Base-by-base conservation (phyloP, 2,113 vertebrate species). In the Grammomys surdaster region DNA sequence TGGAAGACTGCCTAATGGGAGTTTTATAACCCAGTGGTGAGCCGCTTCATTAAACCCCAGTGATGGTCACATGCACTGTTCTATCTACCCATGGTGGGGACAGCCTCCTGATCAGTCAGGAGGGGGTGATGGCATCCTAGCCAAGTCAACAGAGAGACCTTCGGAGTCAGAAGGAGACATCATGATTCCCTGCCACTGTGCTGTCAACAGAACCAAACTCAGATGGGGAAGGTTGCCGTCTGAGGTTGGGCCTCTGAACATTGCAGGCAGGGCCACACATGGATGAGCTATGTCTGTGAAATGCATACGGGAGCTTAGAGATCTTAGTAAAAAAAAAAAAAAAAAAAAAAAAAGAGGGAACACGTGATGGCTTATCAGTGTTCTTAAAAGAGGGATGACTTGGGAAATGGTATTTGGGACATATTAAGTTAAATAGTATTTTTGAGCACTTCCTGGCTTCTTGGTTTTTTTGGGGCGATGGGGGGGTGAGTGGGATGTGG, bases 1-100 rank as follows among this genome's bases (percentile, higher is more conserved):
- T 95, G 96, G 96, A 98, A 97, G 96, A 93, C 96, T 97, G 96
- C 97, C 98, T 97, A 96, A 97, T 72, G 97, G 96, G 96, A 95
- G 96, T 98, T 98, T 98, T 97, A 98, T 96, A 95, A 96, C 97
- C 97, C 80, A 85, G 86, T 87, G 97, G 73, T 60, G 77, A 24
- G 92, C 70, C 54, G 95, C 95, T 97, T 97, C 97, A 98, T 98
- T 97, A 98, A 97, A 89, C 94, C 96, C 91, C 76, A 84, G 97
- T 95, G 90, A 95, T 36, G 69, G 96, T 95, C 95, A 14, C 51
- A 72, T 3, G 93, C 89, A 58, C 97, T 96, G 96, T 96, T 97
- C 96, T 97, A 91, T 97, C 97, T 95, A 93, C 96, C 76, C 95
- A 95, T 90, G 81, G 93, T 78, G 75, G 96, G 96, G 97, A 97